Evolutionary conservation across 2,113 vertebrate species (phyloP).

Genomic region (Ibidorhyncha struthersii): DNA sequence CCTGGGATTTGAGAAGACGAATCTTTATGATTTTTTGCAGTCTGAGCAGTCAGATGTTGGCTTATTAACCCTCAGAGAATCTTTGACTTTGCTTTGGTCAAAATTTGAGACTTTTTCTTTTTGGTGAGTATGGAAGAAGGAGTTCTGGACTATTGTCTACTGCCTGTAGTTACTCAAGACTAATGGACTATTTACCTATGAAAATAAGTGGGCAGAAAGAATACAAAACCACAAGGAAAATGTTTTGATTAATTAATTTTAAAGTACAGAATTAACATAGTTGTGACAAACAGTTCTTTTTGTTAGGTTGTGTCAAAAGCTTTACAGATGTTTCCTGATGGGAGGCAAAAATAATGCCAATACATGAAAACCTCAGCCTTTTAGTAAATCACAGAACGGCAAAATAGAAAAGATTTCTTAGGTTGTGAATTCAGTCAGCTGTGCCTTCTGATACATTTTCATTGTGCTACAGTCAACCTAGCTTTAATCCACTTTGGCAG

Average conservation of each 20-base stretch:
- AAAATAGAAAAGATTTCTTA: neutral
- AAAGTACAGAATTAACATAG: neutral
- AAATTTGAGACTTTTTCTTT: neutral
- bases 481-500: neutral
- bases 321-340: neutral
- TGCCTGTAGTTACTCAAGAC: neutral
- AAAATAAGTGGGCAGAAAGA: neutral
- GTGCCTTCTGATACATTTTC: neutral
- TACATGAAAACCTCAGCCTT: neutral
- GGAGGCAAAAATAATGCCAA: neutral
- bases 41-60: neutral
- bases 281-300: neutral
- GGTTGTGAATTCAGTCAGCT: neutral
- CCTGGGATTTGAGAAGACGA: neutral
- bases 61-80: neutral
- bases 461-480: neutral
- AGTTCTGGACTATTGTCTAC: neutral
- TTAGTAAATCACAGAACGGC: neutral
- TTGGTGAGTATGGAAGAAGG: neutral
- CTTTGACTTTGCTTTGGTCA: neutral
- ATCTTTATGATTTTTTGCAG: neutral
- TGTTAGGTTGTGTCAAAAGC: neutral
- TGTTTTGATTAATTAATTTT: neutral
- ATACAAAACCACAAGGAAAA: neutral
- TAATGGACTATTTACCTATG: neutral